A percentile compares a stretch with the other conserved stretches of the same genome.
phyloP scores from a whole-genome alignment of 2,888 invertebrate genomes.

The Antheraea yamamai region DNA sequence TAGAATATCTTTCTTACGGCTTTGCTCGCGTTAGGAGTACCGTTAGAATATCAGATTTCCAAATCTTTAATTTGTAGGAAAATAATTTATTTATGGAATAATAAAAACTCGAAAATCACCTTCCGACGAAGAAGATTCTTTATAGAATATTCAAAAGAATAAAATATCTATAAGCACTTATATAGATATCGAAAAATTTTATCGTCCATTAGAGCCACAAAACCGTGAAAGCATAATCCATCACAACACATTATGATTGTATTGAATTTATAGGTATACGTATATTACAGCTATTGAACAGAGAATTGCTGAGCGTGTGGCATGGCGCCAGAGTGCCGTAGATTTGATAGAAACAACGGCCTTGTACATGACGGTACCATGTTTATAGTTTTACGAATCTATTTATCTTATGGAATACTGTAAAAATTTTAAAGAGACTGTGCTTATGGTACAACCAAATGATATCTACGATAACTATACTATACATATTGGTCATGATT shows the following conservation, averaged over 20 bases:
- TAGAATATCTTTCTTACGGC: too few species aligned
- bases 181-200: background rate
- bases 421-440: background rate
- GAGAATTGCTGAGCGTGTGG: background rate
- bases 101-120: background rate
- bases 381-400: background rate
- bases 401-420: background rate
- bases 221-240: slow-evolving; percentile 6
- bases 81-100: too few species aligned
- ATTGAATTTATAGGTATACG: slow-evolving; percentile 9
- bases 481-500: background rate
- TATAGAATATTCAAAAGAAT: background rate
- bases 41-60: too few species aligned
- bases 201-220: background rate
- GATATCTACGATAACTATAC: background rate
- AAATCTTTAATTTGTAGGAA: too few species aligned
- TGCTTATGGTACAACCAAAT: background rate
- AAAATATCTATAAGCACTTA: background rate
- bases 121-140: background rate
- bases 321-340: slow-evolving; percentile 9
- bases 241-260: slow-evolving; percentile 9
- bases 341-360: slow-evolving; percentile 3
- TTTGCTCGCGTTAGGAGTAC: too few species aligned
- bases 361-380: background rate
- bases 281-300: slow-evolving; percentile 7